Base-by-base conservation (phyloP, 1,140 invertebrate genomes). In the Papilio glaucus region DNA sequence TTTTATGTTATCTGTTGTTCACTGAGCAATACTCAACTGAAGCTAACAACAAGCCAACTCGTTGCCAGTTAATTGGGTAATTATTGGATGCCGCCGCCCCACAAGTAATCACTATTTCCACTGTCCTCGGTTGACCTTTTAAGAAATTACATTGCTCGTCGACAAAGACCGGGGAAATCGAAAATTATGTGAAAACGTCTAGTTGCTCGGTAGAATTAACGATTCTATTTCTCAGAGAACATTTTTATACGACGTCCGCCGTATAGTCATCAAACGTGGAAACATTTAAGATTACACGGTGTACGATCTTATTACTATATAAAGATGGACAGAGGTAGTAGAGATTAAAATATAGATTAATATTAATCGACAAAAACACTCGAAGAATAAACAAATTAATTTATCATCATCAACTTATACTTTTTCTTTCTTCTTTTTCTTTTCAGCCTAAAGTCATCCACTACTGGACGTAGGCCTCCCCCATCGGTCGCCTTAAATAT, bases 141-240 rank as follows among this genome's bases (percentile, higher is more conserved):
- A 57, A 57, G 49, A 57, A 26, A 57, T 57, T 12, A 57, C 49
- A 57, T 24, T 57, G 49, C 21, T 26, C 18, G 10, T 26, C 18
- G 10, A 24, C 21, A 57, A 24, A 26, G 49, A 49, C 18, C 18
- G 49, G 10, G 8, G 49, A 53, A 53, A 53, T 53, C 18, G 9
- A 57, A 57, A 57, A 57, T 57, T 26, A 57, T 57, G 9, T 26
- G 49, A 57, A 24, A 57, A 57, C 21, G 49, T 57, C 49, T 57
- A 57, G 18, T 24, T 4, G 49, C 49, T 57, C 49, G 18, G 49
- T 24, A 21, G 24, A 24, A 57, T 57, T 57, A 57, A 57, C 49
- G 49, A 57, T 57, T 57, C 49, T 24, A 57, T 57, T 57, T 57
- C 24, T 57, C 21, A 57, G 21, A 6, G 8, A 21, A 57, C 49